phyloP scores from a whole-genome alignment of 2,797 vertebrate genomes.

The Cryptoblepharus egeriae region DNA sequence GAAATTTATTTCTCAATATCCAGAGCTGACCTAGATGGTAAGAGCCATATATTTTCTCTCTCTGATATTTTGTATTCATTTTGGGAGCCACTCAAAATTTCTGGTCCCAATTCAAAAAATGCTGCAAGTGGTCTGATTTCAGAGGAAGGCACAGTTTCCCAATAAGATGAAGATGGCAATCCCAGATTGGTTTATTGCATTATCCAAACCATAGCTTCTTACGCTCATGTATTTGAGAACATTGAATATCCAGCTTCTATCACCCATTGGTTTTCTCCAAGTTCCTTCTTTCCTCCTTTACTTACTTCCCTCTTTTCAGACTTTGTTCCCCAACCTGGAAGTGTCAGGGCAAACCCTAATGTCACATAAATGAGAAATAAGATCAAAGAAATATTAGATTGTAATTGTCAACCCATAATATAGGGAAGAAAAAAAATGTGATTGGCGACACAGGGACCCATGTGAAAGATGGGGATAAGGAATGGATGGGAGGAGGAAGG shows the following conservation, averaged over 20 bases:
- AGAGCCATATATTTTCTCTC: neutral
- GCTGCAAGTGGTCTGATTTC: neutral
- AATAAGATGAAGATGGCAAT: conserved; percentile 9
- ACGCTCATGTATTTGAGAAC: conserved; percentile 10
- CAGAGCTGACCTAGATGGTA: neutral
- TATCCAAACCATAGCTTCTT: conserved; percentile 29
- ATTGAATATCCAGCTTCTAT: neutral
- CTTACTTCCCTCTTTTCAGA: conserved; percentile 42
- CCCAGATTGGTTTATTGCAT: conserved; percentile 5
- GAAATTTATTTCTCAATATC: conserved; percentile 3
- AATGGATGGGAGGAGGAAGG: conserved; percentile 37
- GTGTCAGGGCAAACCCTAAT: conserved; percentile 53
- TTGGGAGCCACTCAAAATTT: neutral
- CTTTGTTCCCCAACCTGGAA: conserved; percentile 58
- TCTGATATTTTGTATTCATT: neutral
- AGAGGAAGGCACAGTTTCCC: conserved; percentile 10
- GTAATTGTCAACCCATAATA: conserved; percentile 54
- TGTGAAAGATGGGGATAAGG: conserved; percentile 37
- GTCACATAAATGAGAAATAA: conserved; percentile 51
- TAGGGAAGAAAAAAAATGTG: conserved; percentile 62
- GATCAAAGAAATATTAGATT: conserved; percentile 52
- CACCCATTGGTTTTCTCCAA: neutral
- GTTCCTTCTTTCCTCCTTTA: conserved; percentile 34
- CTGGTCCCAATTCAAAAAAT: conserved; percentile 5
- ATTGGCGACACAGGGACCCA: conserved; percentile 64